A percentile compares a stretch with the other conserved stretches of the same genome.
phyloP scores from a whole-genome alignment of 2,888 invertebrate species.

The Acleris cristana region DNA sequence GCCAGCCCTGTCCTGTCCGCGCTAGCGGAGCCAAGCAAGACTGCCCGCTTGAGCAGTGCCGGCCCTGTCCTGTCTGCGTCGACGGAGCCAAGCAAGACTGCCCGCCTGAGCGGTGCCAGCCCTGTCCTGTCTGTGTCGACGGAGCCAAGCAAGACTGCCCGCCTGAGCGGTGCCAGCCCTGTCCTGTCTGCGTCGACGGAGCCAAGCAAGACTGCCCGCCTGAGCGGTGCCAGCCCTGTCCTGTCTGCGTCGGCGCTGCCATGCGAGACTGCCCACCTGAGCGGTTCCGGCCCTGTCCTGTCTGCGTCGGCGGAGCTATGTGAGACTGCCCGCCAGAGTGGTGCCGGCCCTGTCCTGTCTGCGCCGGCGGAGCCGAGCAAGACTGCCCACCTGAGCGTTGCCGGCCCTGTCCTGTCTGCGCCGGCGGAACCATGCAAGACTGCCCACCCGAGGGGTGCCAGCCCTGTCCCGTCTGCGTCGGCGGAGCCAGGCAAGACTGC shows the following conservation, averaged over 20 bases:
- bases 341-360: conserved; percentile 13
- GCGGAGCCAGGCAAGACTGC: not conserved
- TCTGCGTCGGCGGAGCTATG: not conserved
- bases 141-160: not conserved
- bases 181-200: not conserved
- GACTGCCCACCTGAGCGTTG: not conserved
- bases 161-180: conserved; percentile 1
- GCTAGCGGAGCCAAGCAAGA: no score
- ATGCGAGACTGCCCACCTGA: not conserved
- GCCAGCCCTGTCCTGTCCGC: not conserved
- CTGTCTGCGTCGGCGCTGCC: not conserved
- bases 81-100: no score
- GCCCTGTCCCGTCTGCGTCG: conserved; percentile 3
- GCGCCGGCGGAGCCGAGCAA: not conserved
- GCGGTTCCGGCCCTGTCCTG: not conserved
- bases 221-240: conserved; percentile 3
- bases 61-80: no score
- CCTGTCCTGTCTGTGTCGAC: not conserved
- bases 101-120: conserved; percentile 1
- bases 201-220: not conserved
- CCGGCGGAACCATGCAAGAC: not conserved
- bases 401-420: conserved; percentile 2
- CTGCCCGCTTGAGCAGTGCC: no score
- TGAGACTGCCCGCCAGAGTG: conserved; percentile 2
- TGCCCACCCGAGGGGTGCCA: not conserved